Evolutionary conservation across 2,113 vertebrate species (phyloP).

Genomic region (Gambusia affinis): DNA sequence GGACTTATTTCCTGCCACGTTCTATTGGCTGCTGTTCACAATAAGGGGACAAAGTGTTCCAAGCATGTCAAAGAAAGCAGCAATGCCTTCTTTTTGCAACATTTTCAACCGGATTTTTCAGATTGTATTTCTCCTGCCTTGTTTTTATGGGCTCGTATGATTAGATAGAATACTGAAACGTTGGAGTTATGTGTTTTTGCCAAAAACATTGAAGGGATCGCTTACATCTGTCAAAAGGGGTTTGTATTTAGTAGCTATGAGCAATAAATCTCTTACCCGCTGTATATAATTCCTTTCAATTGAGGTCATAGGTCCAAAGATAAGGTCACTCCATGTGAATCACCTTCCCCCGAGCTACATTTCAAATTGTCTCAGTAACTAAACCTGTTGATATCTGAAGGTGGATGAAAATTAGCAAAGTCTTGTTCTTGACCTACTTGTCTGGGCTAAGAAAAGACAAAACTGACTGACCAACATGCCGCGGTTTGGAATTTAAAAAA

Average conservation of each 20-base stretch:
- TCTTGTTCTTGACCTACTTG: too few relatives aligned
- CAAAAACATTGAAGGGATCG: neutral
- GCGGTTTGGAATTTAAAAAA: too few relatives aligned
- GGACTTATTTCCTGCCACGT: conserved; percentile 32
- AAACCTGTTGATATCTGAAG: too few relatives aligned
- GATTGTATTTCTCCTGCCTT: neutral
- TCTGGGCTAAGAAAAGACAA: too few relatives aligned
- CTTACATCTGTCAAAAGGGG: neutral
- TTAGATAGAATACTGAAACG: too few relatives aligned
- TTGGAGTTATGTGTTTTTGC: too few relatives aligned
- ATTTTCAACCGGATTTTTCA: conserved; percentile 22
- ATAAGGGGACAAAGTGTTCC: conserved; percentile 20
- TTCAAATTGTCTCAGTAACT: too few relatives aligned
- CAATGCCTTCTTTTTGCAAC: conserved; percentile 32
- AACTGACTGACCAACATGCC: too few relatives aligned
- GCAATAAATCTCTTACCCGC: neutral
- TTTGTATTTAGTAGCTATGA: neutral
- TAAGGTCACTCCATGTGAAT: neutral
- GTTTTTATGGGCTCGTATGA: too few relatives aligned
- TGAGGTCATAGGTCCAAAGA: neutral
- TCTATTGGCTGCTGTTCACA: conserved; percentile 16
- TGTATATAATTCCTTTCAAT: neutral
- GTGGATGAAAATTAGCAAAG: too few relatives aligned
- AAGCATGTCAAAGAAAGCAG: conserved; percentile 45
- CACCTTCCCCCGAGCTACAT: too few relatives aligned